Percentiles rank a stretch among this genome's conserved stretches.
These are phyloP conservation scores for Dysmachus trigonus DNA, from an alignment of 2,888 invertebrate genomes.

Conservation along the genomic window DNA sequence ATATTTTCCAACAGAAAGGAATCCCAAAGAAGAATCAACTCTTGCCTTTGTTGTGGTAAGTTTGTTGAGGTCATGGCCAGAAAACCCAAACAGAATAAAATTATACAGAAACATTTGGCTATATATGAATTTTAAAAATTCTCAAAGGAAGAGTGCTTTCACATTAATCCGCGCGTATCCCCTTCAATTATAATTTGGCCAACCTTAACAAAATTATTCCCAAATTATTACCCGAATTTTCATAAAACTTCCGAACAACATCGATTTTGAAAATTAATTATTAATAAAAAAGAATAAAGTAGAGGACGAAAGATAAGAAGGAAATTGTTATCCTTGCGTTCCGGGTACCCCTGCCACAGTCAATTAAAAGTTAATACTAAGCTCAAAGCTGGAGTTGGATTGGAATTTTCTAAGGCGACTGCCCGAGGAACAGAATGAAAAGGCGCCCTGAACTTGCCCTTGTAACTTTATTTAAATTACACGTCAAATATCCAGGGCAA, in stretches of 20 bases:
- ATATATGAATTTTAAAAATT: background rate
- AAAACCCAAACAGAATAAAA: background rate
- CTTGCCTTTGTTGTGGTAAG: background rate
- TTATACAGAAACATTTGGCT: background rate
- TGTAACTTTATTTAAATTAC: background rate
- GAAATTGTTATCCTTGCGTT: background rate
- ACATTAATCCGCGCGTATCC: background rate
- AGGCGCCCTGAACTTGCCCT: background rate
- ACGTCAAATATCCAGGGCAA: background rate
- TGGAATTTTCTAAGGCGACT: background rate
- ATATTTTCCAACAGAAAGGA: background rate
- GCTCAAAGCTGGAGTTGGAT: background rate
- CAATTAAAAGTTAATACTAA: background rate
- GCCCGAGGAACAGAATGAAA: background rate
- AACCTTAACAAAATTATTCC: background rate
- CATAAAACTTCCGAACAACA: background rate
- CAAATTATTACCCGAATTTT: background rate
- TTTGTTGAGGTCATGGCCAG: background rate
- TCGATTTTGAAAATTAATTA: background rate
- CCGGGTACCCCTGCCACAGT: background rate
- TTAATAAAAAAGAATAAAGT: background rate
- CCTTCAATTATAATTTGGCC: background rate
- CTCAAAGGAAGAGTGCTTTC: background rate
- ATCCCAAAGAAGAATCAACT: background rate
- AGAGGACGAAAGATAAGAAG: background rate